Conservation (phyloP, 2,888 invertebrate genomes). For the Drosophila austrosaltans region DNA sequence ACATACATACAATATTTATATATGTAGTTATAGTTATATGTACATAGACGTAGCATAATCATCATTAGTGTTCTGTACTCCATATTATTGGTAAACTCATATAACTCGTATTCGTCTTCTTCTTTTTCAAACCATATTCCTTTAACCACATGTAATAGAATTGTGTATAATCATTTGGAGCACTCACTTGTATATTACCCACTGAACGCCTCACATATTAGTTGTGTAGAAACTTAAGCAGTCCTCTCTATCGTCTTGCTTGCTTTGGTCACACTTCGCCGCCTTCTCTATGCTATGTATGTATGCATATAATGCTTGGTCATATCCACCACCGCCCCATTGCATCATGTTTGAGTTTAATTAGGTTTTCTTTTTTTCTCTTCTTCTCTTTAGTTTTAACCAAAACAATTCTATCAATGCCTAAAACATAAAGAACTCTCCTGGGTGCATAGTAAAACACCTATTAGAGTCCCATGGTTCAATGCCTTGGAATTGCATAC, state of each 20-base stretch:
- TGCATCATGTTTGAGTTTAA: conserved; percentile 48
- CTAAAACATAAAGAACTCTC: conserved; percentile 4
- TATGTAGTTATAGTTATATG: not conserved
- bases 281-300: conserved; percentile 29
- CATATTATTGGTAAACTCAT: conserved; percentile 27
- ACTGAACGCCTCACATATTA: conserved; percentile 23
- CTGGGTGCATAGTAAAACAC: conserved; percentile 57
- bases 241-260: conserved; percentile 32
- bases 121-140: not conserved
- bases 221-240: conserved; percentile 1
- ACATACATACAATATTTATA: too few relatives aligned
- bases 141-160: conserved; percentile 7
- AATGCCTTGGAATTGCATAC: conserved; percentile 58
- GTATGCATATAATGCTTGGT: not conserved
- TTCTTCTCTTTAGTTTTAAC: conserved; percentile 18
- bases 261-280: conserved; percentile 68
- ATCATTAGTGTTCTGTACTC: conserved; percentile 62
- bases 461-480: conserved; percentile 67
- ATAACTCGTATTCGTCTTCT: conserved; percentile 16
- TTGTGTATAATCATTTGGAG: conserved; percentile 65
- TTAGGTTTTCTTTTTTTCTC: conserved; percentile 47
- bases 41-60: conserved; percentile 52
- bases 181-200: conserved; percentile 52
- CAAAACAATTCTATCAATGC: conserved; percentile 71
- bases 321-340: conserved; percentile 23